These are phyloP conservation scores for Oplegnathus fasciatus DNA, from an alignment of 2,113 vertebrate genomes.

Conservation along the genomic window DNA sequence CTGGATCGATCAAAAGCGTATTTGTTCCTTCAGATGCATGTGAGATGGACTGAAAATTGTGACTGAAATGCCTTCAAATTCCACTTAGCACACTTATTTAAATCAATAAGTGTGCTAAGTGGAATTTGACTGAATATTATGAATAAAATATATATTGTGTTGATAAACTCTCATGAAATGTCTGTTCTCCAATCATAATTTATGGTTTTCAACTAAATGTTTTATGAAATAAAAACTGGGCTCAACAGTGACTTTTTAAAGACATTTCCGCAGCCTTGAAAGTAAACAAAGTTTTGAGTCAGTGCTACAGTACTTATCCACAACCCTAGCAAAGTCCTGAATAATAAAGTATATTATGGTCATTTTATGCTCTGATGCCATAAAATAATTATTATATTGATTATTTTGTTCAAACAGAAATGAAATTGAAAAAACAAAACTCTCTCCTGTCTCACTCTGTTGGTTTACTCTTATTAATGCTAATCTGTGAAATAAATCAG, in stretches of 20 bases:
- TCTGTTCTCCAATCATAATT: background rate
- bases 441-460: background rate
- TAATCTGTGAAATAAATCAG: constrained; percentile 45
- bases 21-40: background rate
- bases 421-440: background rate
- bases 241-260: background rate
- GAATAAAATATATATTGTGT: background rate
- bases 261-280: background rate
- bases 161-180: background rate
- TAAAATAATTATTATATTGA: constrained; percentile 23
- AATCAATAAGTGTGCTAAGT: too few species aligned
- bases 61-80: background rate
- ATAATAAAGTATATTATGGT: background rate
- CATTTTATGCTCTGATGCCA: constrained; percentile 1
- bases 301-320: background rate
- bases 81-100: too few species aligned
- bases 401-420: background rate
- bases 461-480: constrained; percentile 11
- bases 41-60: background rate
- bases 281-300: background rate
- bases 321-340: background rate
- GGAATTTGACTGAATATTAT: background rate
- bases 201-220: background rate
- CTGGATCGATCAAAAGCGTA: background rate
- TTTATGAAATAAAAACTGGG: background rate